Percentiles rank a stretch among this genome's conserved stretches.
These are phyloP conservation scores for Trissolcus brochymenae DNA, from an alignment of 2,888 invertebrate genomes.

Conservation along the genomic window DNA sequence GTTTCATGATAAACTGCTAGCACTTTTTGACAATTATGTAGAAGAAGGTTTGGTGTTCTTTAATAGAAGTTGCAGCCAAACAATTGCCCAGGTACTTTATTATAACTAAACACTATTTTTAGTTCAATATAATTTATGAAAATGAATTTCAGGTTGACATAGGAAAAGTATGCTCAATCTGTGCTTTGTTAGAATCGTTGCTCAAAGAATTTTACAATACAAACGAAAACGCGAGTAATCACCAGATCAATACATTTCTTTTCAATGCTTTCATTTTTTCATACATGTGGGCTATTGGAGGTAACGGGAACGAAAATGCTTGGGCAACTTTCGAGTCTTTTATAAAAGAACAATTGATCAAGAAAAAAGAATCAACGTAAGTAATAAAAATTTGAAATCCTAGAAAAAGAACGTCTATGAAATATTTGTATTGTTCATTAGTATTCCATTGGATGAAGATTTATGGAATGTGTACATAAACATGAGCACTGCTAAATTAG, in stretches of 20 bases:
- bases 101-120: background rate
- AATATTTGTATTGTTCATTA: slow-evolving; percentile 67
- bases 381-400: slow-evolving; percentile 70
- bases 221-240: slow-evolving; percentile 62
- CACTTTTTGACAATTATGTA: slow-evolving; percentile 82
- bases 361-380: slow-evolving; percentile 81
- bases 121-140: slow-evolving; percentile 1
- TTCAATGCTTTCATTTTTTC: slow-evolving; percentile 88
- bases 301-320: slow-evolving; percentile 85
- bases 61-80: slow-evolving; percentile 82
- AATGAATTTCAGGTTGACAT: slow-evolving; percentile 83
- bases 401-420: too few relatives aligned
- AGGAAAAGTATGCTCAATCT: slow-evolving; percentile 87
- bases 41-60: slow-evolving; percentile 83
- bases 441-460: slow-evolving; percentile 83
- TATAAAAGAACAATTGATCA: slow-evolving; percentile 83
- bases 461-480: slow-evolving; percentile 89
- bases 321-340: slow-evolving; percentile 84
- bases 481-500: slow-evolving; percentile 82
- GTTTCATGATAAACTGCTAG: slow-evolving; percentile 81
- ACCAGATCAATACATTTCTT: slow-evolving; percentile 76
- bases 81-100: slow-evolving; percentile 84
- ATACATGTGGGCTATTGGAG: slow-evolving; percentile 91
- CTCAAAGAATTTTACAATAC: slow-evolving; percentile 83
- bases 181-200: slow-evolving; percentile 84